A percentile compares a stretch with the other conserved stretches of the same genome.
Evolutionary conservation across 2,797 vertebrate species (phyloP).

Genomic region (Pangasius djambal): DNA sequence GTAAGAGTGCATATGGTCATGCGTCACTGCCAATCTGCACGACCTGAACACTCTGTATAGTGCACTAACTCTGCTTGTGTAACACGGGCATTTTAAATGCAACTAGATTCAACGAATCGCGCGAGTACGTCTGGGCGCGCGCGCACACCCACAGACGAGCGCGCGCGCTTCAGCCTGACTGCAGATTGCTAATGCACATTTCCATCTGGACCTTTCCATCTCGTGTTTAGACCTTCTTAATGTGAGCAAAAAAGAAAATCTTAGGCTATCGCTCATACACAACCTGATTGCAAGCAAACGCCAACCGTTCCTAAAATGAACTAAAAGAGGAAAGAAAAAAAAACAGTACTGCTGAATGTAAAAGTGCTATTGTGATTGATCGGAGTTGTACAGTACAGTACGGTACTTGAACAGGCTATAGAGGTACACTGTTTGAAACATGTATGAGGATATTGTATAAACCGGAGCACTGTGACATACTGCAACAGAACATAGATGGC

Average conservation of each 20-base stretch:
- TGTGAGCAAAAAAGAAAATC: neutral
- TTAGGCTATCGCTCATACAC: slow-evolving; percentile 15
- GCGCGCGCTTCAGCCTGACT: slow-evolving; percentile 16
- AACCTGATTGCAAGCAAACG: slow-evolving; percentile 41
- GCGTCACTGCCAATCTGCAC: neutral
- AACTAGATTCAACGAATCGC: neutral
- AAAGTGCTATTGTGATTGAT: slow-evolving; percentile 64
- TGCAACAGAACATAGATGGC: slow-evolving; percentile 23
- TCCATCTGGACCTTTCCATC: slow-evolving; percentile 10
- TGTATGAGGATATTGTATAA: slow-evolving; percentile 40
- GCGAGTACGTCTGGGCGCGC: neutral
- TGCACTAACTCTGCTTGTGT: neutral
- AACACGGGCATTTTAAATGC: slow-evolving; percentile 19
- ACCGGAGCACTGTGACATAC: slow-evolving; percentile 36
- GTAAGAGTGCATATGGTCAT: neutral
- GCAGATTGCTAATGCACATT: slow-evolving; percentile 17
- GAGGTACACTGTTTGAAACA: slow-evolving; percentile 63
- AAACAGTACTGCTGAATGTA: slow-evolving; percentile 50
- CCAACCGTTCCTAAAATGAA: neutral
- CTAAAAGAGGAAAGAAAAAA: neutral
- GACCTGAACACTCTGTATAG: neutral
- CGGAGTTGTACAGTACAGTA: slow-evolving; percentile 63
- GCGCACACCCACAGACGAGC: neutral
- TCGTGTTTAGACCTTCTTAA: slow-evolving; percentile 25
- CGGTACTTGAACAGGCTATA: slow-evolving; percentile 48